A percentile compares a stretch with the other conserved stretches of the same genome.
phyloP scores from a whole-genome alignment of 2,113 vertebrate genomes.

The Apteryx mantelli region DNA sequence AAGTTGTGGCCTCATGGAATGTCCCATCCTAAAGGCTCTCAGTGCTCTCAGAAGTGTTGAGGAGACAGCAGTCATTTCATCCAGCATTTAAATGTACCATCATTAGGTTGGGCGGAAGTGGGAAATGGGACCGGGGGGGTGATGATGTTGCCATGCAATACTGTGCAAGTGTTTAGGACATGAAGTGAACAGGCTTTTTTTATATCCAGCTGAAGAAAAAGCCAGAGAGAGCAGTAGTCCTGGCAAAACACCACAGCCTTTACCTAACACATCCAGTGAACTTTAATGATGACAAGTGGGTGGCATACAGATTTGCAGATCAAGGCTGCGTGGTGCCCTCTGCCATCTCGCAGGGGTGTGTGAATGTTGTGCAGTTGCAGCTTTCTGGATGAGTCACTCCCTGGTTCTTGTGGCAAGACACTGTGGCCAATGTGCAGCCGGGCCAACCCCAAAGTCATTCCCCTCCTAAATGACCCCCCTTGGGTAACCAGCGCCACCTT shows the following conservation, averaged over 20 bases:
- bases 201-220: background rate
- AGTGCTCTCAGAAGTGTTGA: background rate
- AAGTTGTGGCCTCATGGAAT: background rate
- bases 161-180: background rate
- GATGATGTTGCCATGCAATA: background rate
- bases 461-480: background rate
- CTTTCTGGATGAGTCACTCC: background rate
- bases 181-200: background rate
- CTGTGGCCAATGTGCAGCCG: accelerated
- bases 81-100: background rate
- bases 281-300: background rate
- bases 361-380: background rate
- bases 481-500: background rate
- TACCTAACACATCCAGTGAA: background rate
- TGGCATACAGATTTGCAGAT: background rate
- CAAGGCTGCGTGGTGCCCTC: background rate
- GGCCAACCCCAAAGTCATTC: background rate
- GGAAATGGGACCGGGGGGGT: background rate
- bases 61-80: background rate
- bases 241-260: background rate
- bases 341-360: background rate
- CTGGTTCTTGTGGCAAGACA: background rate
- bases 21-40: background rate
- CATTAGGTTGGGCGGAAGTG: background rate
- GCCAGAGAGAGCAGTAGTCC: background rate